These are phyloP conservation scores for Mythimna loreyi DNA, from an alignment of 2,888 invertebrate genomes.

Conservation along the genomic window DNA sequence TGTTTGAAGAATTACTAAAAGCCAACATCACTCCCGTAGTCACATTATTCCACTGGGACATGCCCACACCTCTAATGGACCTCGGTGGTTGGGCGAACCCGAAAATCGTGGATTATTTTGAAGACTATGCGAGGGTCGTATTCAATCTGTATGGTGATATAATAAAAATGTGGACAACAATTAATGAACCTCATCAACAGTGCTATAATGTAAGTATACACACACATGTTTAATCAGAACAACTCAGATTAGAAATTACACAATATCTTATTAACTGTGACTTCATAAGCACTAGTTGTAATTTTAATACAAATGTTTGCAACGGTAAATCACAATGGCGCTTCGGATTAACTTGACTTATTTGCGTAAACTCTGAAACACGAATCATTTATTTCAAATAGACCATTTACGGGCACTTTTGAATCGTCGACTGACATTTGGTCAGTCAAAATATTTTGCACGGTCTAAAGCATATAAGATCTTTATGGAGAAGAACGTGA, in stretches of 20 bases:
- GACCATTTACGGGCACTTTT: too few species aligned
- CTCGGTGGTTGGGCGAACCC: constrained; percentile 89
- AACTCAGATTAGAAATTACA: not conserved
- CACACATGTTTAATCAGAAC: not conserved
- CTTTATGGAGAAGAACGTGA: too few species aligned
- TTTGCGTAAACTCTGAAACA: too few species aligned
- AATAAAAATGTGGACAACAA: constrained; percentile 93
- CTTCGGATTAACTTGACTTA: not conserved
- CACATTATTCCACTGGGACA: constrained; percentile 92
- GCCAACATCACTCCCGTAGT: constrained; percentile 93
- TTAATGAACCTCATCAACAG: constrained; percentile 93
- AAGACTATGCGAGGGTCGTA: constrained; percentile 89
- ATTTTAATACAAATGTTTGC: not conserved
- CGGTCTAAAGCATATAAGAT: too few species aligned
- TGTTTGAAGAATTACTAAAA: constrained; percentile 93
- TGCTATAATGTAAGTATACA: constrained; percentile 81
- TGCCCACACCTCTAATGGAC: constrained; percentile 89
- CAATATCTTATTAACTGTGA: not conserved
- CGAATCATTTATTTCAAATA: too few species aligned
- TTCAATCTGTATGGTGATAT: constrained; percentile 92
- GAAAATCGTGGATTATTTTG: constrained; percentile 88
- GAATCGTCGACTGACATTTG: too few species aligned
- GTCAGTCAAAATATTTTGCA: too few species aligned
- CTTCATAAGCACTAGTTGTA: not conserved
- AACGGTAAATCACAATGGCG: not conserved